A percentile compares a stretch with the other conserved stretches of the same genome.
Evolutionary conservation across 2,888 invertebrate species (phyloP).

Genomic region (Trachelus stipa): DNA sequence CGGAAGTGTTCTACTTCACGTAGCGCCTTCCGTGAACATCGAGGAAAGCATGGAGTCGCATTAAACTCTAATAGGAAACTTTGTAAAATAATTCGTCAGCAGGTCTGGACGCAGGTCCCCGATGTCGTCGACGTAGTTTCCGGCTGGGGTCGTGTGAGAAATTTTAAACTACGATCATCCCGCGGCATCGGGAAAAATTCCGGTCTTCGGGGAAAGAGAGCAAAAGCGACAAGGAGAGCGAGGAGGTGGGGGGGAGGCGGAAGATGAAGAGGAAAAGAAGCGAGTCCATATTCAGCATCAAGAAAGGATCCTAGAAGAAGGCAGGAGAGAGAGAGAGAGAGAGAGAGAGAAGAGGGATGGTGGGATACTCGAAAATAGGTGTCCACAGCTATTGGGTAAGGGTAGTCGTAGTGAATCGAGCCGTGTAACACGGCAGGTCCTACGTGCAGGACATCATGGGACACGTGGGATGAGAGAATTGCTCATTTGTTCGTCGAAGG

Average conservation of each 20-base stretch:
- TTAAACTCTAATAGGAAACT: slow-evolving; percentile 43
- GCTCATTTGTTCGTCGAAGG: slow-evolving; percentile 64
- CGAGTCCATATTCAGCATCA: not conserved
- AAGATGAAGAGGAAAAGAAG: slow-evolving; percentile 21
- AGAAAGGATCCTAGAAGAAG: slow-evolving; percentile 10
- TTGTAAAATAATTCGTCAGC: slow-evolving; percentile 61
- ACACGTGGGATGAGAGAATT: slow-evolving; percentile 62
- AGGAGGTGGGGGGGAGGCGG: not conserved
- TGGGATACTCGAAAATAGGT: slow-evolving; percentile 25
- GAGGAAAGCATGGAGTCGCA: slow-evolving; percentile 19
- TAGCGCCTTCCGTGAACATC: no score
- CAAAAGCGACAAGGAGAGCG: not conserved
- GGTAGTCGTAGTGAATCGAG: no score
- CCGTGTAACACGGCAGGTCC: slow-evolving; percentile 37
- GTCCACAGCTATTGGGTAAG: no score
- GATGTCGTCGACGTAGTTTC: slow-evolving; percentile 54
- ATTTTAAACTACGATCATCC: slow-evolving; percentile 65
- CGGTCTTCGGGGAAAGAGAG: slow-evolving; percentile 9
- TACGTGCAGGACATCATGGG: slow-evolving; percentile 64
- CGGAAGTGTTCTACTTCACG: no score
- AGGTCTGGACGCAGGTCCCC: slow-evolving; percentile 31
- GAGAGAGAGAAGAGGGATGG: not conserved
- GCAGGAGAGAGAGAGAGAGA: slow-evolving; percentile 14
- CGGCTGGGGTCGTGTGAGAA: slow-evolving; percentile 59
- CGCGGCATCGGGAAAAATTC: slow-evolving; percentile 25